phyloP scores from a whole-genome alignment of 2,888 invertebrate genomes.

The Xestobium rufovillosum region DNA sequence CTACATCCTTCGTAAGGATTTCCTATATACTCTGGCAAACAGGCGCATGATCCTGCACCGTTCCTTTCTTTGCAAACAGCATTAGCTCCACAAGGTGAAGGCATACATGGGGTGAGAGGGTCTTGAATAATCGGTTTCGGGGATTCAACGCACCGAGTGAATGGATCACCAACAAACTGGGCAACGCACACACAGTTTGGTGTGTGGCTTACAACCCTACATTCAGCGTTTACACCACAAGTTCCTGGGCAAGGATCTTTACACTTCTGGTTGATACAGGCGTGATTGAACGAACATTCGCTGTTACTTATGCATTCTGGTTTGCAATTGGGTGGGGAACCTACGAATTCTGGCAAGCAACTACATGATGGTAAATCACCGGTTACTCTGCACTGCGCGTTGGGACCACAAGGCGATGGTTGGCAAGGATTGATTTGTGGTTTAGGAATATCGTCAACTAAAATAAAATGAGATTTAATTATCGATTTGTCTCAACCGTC shows the following conservation, averaged over 20 bases:
- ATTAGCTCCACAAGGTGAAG: conserved; percentile 60
- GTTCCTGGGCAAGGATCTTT: conserved; percentile 64
- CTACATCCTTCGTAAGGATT: conserved; percentile 68
- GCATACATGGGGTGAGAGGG: conserved; percentile 53
- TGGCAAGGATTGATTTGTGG: conserved; percentile 53
- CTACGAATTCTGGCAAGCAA: conserved; percentile 60
- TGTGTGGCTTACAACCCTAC: conserved; percentile 67
- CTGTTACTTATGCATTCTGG: conserved; percentile 68
- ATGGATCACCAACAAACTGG: conserved; percentile 1
- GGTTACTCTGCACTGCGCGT: conserved; percentile 54
- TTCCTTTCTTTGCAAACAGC: conserved; percentile 55
- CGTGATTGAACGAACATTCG: conserved; percentile 59
- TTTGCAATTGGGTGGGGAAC: conserved; percentile 62
- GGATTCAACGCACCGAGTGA: conserved; percentile 4
- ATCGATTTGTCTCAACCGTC: neutral
- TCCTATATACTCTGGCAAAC: conserved; percentile 55
- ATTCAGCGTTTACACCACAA: conserved; percentile 64
- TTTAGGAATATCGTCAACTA: conserved; percentile 27
- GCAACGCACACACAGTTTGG: conserved; percentile 64
- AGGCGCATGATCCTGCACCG: conserved; percentile 58
- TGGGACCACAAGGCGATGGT: conserved; percentile 62
- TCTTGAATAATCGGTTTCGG: conserved; percentile 24
- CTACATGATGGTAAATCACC: conserved; percentile 61
- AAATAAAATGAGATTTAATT: conserved; percentile 27
- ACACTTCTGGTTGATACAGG: conserved; percentile 67